Evolutionary conservation across 2,888 invertebrate genomes (phyloP), one percentile per base, ranked within the genome.

Genomic region (Chrysolina americana): DNA sequence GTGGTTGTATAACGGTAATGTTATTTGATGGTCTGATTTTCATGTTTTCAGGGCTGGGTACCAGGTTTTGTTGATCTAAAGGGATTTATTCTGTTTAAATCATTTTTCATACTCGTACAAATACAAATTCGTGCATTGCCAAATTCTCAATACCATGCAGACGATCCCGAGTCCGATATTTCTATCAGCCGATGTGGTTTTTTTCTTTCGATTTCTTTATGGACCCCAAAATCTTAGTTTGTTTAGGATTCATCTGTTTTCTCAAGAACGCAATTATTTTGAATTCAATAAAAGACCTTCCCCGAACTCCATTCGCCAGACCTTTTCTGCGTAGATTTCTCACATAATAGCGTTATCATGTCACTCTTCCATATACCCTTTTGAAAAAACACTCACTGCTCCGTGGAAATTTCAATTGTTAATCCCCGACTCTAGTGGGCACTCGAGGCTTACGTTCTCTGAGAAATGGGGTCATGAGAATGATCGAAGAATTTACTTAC

Each of bases 401-500:
- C 4, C 23, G 23, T 19, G 23, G 13, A 53, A 53, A 21, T 53
- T 21, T 53, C 53, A 11, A 53, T 53, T 53, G 53, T 53, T 53
- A 53, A 53, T 53, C 21, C 21, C 13, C 53, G 11, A 19, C 21
- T 21, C 53, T 19, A 53, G 53, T 53, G 53, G 53, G 53, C 53
- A 13, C 53, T 53, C 21, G 53, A 21, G 21, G 17, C n/a, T 48
- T 48, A 48, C 48, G 53, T 5, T 53, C 19, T 11, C 21, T 53
- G 53, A 19, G 11, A 21, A 53, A 53, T 53, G 21, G 21, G 53
- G 53, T 53, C 53, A 53, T 21, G 21, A 53, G 21, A 53, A 53
- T 53, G 53, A 53, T 53, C 53, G 19, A 53, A 21, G 21, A 53
- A 53, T 53, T 21, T 53, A 21, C 53, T 53, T 53, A 53, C 53